Base-by-base conservation (phyloP, 1,140 invertebrate species). In the Plectrocnemia conspersa region DNA sequence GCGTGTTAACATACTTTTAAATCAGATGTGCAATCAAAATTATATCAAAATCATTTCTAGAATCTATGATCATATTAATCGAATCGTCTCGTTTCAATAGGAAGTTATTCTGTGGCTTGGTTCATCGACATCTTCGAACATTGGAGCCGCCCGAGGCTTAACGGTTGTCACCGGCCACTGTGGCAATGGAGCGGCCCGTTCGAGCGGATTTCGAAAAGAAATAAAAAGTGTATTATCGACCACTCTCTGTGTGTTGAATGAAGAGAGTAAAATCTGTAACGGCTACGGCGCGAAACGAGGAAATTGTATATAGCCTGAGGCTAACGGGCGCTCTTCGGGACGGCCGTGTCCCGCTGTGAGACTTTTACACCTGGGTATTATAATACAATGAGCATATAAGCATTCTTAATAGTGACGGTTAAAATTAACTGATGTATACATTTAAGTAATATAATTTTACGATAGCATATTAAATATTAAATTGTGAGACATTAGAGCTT, bases 201-300 rank as follows among this genome's bases (percentile, higher is more conserved):
- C 47, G 16, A 13, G 9, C 23, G n/a, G 52, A 59, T 59, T 59
- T 59, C 52, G 53, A 59, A 59, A 59, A 48, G 52, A 55, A 59
- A 59, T 52, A 59, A 59, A 59, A 59, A 59, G 46, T 42, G 40
- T 24, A 9, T 23, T 22, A 16, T 38, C 11, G 10, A 15, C n/a
- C 27, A 29, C n/a, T 29, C n/a, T 29, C 27, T 29, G 27, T 29
- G n/a, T 29, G 27, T 29, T n/a, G 27, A 7, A 7, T 29, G 27
- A 7, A 29, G 7, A 29, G 27, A 29, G 27, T n/a, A 29, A n/a
- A 29, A n/a, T n/a, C n/a, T 7, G n/a, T 7, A 7, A 29, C 6
- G n/a, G n/a, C n/a, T n/a, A n/a, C n/a, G n/a, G n/a, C 21, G 36
- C 36, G 16, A 9, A 15, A 41, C 25, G 16, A 19, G 41, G 41